Conservation (phyloP, 1,140 invertebrate species). For the Heliconius himera region DNA sequence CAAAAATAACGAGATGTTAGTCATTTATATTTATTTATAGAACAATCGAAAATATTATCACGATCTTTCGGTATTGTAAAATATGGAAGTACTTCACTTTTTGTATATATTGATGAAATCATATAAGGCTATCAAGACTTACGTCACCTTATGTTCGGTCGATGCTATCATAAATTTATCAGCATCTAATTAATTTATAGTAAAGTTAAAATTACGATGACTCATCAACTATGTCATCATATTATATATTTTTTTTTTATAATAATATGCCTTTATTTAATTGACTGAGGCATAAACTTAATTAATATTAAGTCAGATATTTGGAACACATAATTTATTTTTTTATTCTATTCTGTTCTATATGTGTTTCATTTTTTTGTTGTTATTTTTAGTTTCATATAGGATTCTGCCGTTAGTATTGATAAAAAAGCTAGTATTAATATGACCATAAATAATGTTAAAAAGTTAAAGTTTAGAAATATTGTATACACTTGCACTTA, state of each 20-base stretch:
- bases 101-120: conserved; percentile 18
- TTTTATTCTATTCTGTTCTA: neutral
- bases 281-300: neutral
- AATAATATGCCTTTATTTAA: neutral
- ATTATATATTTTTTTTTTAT: neutral
- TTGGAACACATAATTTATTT: neutral
- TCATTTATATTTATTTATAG: neutral
- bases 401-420: no score
- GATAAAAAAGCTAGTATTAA: no score
- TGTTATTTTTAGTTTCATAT: neutral
- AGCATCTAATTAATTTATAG: conserved; percentile 11
- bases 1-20: neutral
- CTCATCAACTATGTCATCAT: conserved; percentile 1
- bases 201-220: conserved; percentile 4
- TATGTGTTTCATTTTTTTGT: neutral
- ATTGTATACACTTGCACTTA: no score
- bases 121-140: conserved; percentile 16
- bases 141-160: conserved; percentile 2
- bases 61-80: neutral
- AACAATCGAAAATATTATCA: neutral
- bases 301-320: neutral
- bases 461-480: no score
- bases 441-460: no score
- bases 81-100: conserved; percentile 3
- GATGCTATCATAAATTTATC: conserved; percentile 27